phyloP scores from a whole-genome alignment of 2,113 vertebrate species.

The cattle (Bos taurus) region DNA sequence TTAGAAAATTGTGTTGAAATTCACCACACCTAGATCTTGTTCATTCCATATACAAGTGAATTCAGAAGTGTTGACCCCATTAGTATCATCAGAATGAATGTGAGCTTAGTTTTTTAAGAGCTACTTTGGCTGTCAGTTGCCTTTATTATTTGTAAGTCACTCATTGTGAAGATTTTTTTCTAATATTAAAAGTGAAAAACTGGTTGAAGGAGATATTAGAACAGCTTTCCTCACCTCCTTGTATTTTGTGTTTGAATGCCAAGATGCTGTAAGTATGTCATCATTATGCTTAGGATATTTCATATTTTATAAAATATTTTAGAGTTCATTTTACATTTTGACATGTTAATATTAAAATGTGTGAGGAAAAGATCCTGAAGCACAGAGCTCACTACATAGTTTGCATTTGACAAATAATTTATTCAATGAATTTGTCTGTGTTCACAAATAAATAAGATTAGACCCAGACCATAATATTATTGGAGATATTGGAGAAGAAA shows the following conservation, averaged over 20 bases:
- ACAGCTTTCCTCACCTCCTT: background rate
- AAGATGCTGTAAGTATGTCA: background rate
- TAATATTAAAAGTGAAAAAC: background rate
- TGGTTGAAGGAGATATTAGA: background rate
- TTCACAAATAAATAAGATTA: constrained; percentile 1
- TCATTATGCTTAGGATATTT: constrained; percentile 12
- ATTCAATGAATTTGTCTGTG: background rate
- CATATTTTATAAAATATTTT: background rate
- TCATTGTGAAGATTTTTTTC: constrained; percentile 12
- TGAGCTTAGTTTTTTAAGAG: constrained; percentile 35
- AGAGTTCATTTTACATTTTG: constrained; percentile 36
- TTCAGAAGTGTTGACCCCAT: background rate
- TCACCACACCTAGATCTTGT: background rate
- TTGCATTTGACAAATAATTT: constrained; percentile 6
- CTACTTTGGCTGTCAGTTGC: background rate
- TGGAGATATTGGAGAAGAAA: background rate
- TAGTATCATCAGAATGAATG: background rate
- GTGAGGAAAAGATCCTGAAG: background rate
- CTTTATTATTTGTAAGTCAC: background rate
- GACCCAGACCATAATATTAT: background rate
- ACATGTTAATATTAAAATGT: background rate
- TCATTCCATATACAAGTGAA: constrained; percentile 21
- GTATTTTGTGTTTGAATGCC: constrained; percentile 10
- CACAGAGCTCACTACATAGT: background rate
- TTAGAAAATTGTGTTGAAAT: background rate